Base-by-base conservation (phyloP, 2,797 vertebrate species). In the Rhinichthys osculus region DNA sequence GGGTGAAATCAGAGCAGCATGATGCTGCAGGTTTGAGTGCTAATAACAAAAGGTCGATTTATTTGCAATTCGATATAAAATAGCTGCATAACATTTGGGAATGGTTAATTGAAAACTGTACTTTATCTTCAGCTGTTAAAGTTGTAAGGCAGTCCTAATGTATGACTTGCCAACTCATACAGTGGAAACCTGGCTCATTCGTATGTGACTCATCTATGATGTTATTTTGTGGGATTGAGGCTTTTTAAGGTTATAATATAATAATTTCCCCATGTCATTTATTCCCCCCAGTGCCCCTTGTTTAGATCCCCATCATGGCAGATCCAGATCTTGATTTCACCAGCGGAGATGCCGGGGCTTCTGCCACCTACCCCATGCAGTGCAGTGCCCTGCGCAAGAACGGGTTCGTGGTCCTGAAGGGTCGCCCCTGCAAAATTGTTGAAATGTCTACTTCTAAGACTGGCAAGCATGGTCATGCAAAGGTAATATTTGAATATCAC, bases 361-460 rank as follows among this genome's bases (percentile, higher is more conserved):
- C 98, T 64, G 57, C 86, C 88, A 99, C 98, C 13, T 97, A 90
- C 84, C 98, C 98, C 27, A 94, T 94, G 94, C 98, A 99, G 90
- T 99, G 97, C 93, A 99, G 97, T 30, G 94, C 97, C n/a, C 92
- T 99, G 94, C 97, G 97, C 89, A 99, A 99, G 93, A 98, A 98
- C 82, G 97, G 97, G 85, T 95, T 92, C 85, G 98, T 99, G 92
- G 94, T 99, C 92, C 94, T 99, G 84, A 99, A 98, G 92, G 95
- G 95, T 1, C 96, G 95, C 80, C 97, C 98, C 23, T 99, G 97
- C 92, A 99, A 98, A 94, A 99, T 99, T 73, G 96, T 99, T 21
- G 97, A 99, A 88, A 98, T 99, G 97, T 94, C 96, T 91, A 99
- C 98, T 88, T 99, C 98, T 16, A 99, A 98, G 92, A 99, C 97